Evolutionary conservation across 2,113 vertebrate genomes (phyloP).

Genomic region (Chamaetylas fuelleborni): DNA sequence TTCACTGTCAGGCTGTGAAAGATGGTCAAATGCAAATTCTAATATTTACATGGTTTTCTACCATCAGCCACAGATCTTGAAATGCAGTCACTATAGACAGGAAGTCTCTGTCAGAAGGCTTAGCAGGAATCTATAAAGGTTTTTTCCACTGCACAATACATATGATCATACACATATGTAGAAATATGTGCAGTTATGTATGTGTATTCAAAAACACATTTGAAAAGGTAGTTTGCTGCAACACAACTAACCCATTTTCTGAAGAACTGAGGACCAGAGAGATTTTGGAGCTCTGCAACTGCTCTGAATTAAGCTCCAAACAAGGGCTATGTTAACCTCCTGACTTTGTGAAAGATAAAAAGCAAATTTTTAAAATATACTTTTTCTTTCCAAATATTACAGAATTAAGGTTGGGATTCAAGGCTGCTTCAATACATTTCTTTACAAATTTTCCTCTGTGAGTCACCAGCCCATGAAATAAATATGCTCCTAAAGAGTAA

Average conservation of each 20-base stretch:
- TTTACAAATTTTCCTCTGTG: not conserved
- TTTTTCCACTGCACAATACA: not conserved
- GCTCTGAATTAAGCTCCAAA: not conserved
- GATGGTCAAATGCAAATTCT: fast-evolving
- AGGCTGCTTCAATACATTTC: not conserved
- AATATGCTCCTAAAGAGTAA: not conserved
- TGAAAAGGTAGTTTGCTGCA: not conserved
- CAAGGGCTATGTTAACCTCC: not conserved
- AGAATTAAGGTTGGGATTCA: not conserved
- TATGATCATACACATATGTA: not conserved
- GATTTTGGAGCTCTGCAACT: not conserved
- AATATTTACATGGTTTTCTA: not conserved
- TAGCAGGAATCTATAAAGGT: not conserved
- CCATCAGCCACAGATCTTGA: not conserved
- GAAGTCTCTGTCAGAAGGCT: not conserved
- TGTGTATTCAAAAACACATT: not conserved
- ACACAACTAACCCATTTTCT: not conserved
- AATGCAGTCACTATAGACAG: not conserved
- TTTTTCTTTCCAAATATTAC: not conserved
- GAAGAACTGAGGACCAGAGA: not conserved
- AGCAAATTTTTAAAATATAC: not conserved
- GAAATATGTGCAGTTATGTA: no score
- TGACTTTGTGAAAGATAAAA: not conserved
- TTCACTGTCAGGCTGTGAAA: not conserved
- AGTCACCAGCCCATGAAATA: not conserved